These are phyloP conservation scores for Orthosia gracilis DNA, from an alignment of 2,888 invertebrate genomes.

Conservation along the genomic window DNA sequence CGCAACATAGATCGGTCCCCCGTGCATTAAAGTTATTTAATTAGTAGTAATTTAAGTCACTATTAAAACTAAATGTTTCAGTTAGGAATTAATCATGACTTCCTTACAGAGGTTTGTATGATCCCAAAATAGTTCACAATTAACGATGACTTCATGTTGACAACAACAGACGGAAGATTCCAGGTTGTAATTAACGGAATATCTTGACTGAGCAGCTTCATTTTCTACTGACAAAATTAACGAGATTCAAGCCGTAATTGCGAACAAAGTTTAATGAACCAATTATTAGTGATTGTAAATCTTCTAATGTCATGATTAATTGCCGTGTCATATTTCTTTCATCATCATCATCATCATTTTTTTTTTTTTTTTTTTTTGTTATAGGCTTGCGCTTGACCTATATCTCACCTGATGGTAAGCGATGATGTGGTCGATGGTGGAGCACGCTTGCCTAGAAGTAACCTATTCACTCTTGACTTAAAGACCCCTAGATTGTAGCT, in stretches of 20 bases:
- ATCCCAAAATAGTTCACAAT: not conserved
- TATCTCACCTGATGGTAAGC: no score
- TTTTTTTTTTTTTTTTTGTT: no score
- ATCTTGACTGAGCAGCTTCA: not conserved
- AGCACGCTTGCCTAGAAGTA: no score
- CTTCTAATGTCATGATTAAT: not conserved
- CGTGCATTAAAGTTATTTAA: no score
- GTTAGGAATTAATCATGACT: not conserved
- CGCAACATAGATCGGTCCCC: no score
- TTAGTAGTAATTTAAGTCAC: no score
- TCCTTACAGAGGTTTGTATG: not conserved
- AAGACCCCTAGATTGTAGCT: no score
- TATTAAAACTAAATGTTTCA: not conserved
- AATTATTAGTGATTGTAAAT: not conserved
- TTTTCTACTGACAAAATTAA: not conserved
- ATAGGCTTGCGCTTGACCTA: no score
- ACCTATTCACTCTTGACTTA: no score
- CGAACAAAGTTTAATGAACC: constrained; percentile 8
- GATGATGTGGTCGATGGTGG: no score
- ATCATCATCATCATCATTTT: no score
- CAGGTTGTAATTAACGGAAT: constrained; percentile 3
- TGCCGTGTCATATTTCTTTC: no score
- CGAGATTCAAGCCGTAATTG: not conserved
- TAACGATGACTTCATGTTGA: not conserved
- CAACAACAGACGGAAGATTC: not conserved